These are phyloP conservation scores for Macropodus opercularis DNA, from an alignment of 2,797 vertebrate genomes.

Conservation along the genomic window DNA sequence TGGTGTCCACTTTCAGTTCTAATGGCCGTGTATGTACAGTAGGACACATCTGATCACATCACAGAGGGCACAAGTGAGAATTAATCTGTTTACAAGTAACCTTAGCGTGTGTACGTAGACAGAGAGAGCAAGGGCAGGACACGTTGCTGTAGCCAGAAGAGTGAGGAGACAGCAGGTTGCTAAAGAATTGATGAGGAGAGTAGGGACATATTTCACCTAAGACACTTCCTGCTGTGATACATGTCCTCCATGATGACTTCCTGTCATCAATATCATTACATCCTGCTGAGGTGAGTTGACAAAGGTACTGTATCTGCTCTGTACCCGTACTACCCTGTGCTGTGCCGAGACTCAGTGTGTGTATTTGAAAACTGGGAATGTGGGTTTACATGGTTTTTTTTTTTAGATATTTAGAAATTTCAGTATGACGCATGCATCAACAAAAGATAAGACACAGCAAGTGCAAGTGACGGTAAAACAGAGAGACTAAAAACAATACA, in stretches of 20 bases:
- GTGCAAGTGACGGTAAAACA: not conserved
- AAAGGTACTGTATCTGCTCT: constrained; percentile 66
- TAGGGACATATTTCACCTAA: constrained; percentile 78
- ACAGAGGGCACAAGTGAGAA: constrained; percentile 19
- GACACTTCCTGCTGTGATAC: constrained; percentile 78
- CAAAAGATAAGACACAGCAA: not conserved
- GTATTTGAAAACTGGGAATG: constrained; percentile 23
- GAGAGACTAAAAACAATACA: constrained; percentile 2
- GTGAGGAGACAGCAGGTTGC: constrained; percentile 75
- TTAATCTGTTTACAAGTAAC: constrained; percentile 8
- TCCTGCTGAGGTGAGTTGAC: constrained; percentile 72
- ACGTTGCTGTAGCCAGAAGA: constrained; percentile 43
- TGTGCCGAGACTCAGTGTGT: constrained; percentile 37
- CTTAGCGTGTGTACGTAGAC: not conserved
- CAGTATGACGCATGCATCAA: not conserved
- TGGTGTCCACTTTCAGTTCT: not conserved
- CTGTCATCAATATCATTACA: constrained; percentile 79
- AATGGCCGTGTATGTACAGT: constrained; percentile 3
- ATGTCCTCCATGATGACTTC: constrained; percentile 76
- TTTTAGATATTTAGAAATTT: not conserved
- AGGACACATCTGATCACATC: constrained; percentile 1
- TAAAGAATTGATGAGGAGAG: constrained; percentile 79
- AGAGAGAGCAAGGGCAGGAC: constrained; percentile 20
- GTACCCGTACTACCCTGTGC: constrained; percentile 26
- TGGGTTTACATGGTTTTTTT: too few species aligned